These are phyloP conservation scores for Tangara arthus DNA, from an alignment of 2,797 vertebrate species.

Conservation along the genomic window DNA sequence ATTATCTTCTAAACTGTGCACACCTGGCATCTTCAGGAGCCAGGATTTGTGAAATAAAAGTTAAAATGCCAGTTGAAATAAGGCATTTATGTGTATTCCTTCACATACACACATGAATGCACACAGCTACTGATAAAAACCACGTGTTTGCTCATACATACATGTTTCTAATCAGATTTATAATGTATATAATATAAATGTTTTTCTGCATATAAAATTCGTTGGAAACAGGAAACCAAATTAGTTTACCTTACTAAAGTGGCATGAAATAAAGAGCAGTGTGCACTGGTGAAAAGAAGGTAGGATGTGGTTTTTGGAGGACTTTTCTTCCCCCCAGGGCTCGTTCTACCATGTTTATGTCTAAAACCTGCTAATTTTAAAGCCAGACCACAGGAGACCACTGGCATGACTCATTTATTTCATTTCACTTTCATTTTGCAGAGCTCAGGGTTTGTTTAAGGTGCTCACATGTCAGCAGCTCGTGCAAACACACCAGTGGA, in stretches of 20 bases:
- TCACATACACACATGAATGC: background rate
- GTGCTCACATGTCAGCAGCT: background rate
- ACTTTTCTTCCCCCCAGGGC: background rate
- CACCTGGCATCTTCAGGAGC: background rate
- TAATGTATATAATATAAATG: background rate
- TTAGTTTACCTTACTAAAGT: background rate
- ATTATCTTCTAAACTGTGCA: background rate
- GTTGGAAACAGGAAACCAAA: background rate
- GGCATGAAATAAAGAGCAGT: background rate
- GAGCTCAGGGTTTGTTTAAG: background rate
- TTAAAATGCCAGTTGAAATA: background rate
- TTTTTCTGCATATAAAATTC: background rate
- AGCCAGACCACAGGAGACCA: background rate
- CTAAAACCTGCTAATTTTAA: conserved; percentile 9
- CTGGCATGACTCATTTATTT: background rate
- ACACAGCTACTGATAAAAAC: background rate
- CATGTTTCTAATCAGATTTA: background rate
- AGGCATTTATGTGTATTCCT: background rate
- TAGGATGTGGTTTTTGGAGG: background rate
- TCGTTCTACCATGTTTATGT: background rate
- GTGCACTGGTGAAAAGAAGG: background rate
- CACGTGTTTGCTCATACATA: background rate
- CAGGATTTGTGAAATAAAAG: background rate
- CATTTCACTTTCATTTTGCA: conserved; percentile 31
- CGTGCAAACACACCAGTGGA: background rate